Conservation (phyloP, 2,888 invertebrate genomes). For the Megamerina dolium region DNA sequence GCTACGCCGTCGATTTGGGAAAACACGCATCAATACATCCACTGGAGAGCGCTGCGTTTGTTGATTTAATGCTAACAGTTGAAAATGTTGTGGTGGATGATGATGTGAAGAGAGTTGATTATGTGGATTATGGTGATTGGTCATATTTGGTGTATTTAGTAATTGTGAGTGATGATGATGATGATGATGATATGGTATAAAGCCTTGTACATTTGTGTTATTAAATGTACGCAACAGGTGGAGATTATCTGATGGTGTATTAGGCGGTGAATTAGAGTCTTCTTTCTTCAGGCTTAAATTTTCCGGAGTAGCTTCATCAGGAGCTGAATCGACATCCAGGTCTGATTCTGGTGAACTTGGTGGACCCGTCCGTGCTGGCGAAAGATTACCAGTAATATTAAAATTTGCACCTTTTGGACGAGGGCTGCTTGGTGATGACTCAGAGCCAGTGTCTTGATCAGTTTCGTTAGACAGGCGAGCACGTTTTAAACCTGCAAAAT, state of each 20-base stretch:
- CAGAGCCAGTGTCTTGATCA: constrained; percentile 49
- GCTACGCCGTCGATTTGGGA: constrained; percentile 77
- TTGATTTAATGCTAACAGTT: constrained; percentile 48
- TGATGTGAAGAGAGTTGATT: constrained; percentile 20
- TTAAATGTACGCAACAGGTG: constrained; percentile 42
- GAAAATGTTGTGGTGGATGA: constrained; percentile 56
- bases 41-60: constrained; percentile 65
- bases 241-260: constrained; percentile 43
- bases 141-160: constrained; percentile 28
- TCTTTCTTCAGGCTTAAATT: constrained; percentile 72
- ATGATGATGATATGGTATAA: constrained; percentile 52
- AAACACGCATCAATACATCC: constrained; percentile 82
- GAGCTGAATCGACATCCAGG: constrained; percentile 50
- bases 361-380: constrained; percentile 47
- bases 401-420: constrained; percentile 35
- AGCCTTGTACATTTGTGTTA: constrained; percentile 46
- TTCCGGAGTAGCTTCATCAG: constrained; percentile 62
- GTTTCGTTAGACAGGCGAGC: constrained; percentile 49
- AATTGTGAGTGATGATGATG: too few species aligned
- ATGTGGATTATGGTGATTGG: constrained; percentile 23
- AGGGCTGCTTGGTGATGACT: constrained; percentile 49
- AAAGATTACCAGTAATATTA: constrained; percentile 42
- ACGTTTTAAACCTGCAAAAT: constrained; percentile 43
- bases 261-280: constrained; percentile 50
- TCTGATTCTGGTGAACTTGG: constrained; percentile 50